Percentiles rank a stretch among this genome's conserved stretches.
These are phyloP conservation scores for Prionace glauca DNA, from an alignment of 2,797 vertebrate genomes.

Conservation along the genomic window DNA sequence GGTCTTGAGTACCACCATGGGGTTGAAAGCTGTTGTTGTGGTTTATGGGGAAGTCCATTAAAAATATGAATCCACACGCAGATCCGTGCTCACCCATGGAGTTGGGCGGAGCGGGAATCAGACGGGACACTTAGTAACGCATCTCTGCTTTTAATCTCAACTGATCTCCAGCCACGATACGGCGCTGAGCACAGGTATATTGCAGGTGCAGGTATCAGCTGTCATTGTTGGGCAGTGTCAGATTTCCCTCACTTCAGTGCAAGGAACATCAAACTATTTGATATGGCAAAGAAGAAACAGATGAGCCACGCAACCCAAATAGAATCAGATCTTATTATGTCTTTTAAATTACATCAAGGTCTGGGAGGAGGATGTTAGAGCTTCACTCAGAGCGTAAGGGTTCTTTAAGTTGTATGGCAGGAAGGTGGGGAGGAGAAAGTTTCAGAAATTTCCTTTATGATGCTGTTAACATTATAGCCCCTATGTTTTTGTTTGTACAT, in stretches of 20 bases:
- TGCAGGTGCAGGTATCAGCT: conserved; percentile 25
- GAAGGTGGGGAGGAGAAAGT: neutral
- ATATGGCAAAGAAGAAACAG: neutral
- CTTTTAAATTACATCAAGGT: neutral
- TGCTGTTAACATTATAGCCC: neutral
- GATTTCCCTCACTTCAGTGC: conserved; percentile 12
- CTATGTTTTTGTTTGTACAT: conserved; percentile 10
- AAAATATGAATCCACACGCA: conserved; percentile 10
- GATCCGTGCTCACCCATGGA: neutral
- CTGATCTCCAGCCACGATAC: conserved; percentile 12
- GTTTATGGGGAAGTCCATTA: neutral
- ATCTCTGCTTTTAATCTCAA: conserved; percentile 19
- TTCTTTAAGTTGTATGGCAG: neutral
- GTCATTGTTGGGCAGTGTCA: neutral
- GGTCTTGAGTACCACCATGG: neutral
- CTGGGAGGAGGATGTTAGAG: neutral
- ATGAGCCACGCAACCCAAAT: neutral
- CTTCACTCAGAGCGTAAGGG: neutral
- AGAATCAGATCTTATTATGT: conserved; percentile 25
- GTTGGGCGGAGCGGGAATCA: neutral
- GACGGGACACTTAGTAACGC: neutral
- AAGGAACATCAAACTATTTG: neutral
- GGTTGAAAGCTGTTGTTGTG: neutral
- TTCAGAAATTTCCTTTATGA: neutral
- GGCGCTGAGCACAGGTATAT: neutral